Evolutionary conservation across 2,113 vertebrate species (phyloP), one percentile per base, ranked within the genome.

Genomic region (Prionailurus bengalensis): DNA sequence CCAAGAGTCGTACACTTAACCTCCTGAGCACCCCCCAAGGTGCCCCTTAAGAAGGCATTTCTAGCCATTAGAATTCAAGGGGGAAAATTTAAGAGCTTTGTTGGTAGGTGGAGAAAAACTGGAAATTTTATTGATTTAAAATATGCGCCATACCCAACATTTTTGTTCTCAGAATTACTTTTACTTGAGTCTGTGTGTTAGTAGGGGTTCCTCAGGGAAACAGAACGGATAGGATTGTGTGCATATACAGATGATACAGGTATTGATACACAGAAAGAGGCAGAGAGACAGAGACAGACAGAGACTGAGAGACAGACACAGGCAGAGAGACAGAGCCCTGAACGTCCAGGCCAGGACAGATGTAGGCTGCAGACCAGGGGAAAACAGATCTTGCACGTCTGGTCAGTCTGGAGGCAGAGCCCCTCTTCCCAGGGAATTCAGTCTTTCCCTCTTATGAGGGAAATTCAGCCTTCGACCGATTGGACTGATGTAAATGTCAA

Each of bases 141-240:
- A 58, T 39, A 11, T 45, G 85, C 7, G 7, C 51, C 4, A 0
- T 15, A 5, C 13, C 48, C 7, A 39, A 7, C 2, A 0, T 3
- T 68, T 45, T n/a, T 27, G 16, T 36, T 58, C 5, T 45, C 68
- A 74, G 23, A n/a, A 16, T 14, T 6, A 83, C 36, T 80, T 48
- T 42, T n/a, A 53, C 65, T 39, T 13, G 63, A 9, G 16, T 19
- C 31, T 13, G 31, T 29, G 51, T 27, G 42, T 51, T 3, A n/a
- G 33, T 19, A 2, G n/a, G 27, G 45, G 29, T 27, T 33, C 73
- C 66, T 6, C 33, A 11, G 45, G 53, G 86, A 87, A n/a, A 17
- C 7, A 65, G 42, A 45, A 16, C n/a, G 0, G 7, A 21, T 0
- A n/a, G n/a, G 31, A 0, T 5, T 25, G 7, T 16, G 74, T 9